Conservation (phyloP, 2,797 vertebrate species). For the Psittacula derbiana region DNA sequence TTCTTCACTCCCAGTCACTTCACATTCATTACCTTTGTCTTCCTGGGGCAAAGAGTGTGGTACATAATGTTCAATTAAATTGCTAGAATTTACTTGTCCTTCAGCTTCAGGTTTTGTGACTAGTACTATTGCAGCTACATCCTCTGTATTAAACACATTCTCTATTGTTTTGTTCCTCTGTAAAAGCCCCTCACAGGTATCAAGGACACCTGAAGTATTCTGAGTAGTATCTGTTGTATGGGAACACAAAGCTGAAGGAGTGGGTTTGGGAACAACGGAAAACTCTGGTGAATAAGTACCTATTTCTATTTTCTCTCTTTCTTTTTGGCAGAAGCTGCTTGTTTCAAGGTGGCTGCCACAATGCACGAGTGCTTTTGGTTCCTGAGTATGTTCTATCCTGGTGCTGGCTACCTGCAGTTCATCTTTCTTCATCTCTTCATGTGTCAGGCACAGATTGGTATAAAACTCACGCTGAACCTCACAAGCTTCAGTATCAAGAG, state of each 20-base stretch:
- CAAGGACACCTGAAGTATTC: not conserved
- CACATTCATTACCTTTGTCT: not conserved
- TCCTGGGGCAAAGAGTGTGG: slow-evolving; percentile 20
- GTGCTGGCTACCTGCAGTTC: not conserved
- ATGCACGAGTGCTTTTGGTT: not conserved
- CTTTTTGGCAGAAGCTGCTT: slow-evolving; percentile 11
- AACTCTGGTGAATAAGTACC: not conserved
- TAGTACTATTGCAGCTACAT: not conserved
- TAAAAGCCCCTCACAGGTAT: not conserved
- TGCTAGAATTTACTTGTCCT: not conserved
- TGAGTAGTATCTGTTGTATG: not conserved
- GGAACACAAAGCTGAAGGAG: not conserved
- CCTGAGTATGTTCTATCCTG: not conserved
- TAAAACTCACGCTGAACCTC: not conserved
- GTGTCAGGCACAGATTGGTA: not conserved
- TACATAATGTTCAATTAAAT: not conserved
- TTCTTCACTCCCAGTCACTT: not conserved
- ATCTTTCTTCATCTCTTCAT: not conserved
- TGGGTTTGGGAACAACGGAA: not conserved
- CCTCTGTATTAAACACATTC: not conserved
- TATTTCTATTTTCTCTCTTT: not conserved
- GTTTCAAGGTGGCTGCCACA: not conserved
- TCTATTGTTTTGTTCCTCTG: not conserved
- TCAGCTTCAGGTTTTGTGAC: not conserved
- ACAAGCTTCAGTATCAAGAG: not conserved